Percentiles rank a stretch among this genome's conserved stretches.
Evolutionary conservation across 1,140 invertebrate species (phyloP).

Genomic region (Drosophila biarmipes): DNA sequence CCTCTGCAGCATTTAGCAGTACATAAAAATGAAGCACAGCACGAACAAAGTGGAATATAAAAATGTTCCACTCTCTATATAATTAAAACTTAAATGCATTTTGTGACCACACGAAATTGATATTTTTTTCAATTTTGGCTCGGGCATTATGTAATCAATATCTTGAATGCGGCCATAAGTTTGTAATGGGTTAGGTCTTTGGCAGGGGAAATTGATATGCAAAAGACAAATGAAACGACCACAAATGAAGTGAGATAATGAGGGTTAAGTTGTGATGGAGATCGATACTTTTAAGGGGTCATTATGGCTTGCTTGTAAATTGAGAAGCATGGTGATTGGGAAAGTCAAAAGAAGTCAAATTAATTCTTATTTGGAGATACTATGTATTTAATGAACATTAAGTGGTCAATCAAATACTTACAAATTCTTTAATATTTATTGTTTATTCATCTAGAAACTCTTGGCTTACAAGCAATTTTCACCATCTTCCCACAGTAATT

Average conservation of each 20-base stretch:
- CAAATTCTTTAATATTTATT: too few species aligned
- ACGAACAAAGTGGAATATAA: conserved; percentile 28
- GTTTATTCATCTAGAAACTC: neutral
- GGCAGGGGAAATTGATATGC: conserved; percentile 37
- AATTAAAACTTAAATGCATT: conserved; percentile 62
- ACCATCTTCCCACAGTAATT: conserved; percentile 18
- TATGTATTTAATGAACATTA: too few species aligned
- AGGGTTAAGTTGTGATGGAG: conserved; percentile 27
- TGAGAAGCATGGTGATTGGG: neutral
- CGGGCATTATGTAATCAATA: conserved; percentile 50
- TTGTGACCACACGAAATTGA: conserved; percentile 52
- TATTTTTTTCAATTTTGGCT: conserved; percentile 4
- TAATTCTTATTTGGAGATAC: too few species aligned
- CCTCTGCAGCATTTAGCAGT: conserved; percentile 80
- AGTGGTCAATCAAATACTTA: too few species aligned
- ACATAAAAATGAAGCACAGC: conserved; percentile 65
- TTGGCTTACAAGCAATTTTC: neutral
- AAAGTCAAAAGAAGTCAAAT: neutral
- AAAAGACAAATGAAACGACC: conserved; percentile 11
- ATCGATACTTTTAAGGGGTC: conserved; percentile 7
- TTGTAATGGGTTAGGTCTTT: conserved; percentile 35
- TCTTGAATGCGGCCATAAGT: conserved; percentile 32
- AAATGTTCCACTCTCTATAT: conserved; percentile 46
- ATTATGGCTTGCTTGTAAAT: conserved; percentile 18
- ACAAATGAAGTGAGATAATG: conserved; percentile 41